Conservation (phyloP, 1,140 invertebrate genomes). For the Diorhabda elongata region DNA sequence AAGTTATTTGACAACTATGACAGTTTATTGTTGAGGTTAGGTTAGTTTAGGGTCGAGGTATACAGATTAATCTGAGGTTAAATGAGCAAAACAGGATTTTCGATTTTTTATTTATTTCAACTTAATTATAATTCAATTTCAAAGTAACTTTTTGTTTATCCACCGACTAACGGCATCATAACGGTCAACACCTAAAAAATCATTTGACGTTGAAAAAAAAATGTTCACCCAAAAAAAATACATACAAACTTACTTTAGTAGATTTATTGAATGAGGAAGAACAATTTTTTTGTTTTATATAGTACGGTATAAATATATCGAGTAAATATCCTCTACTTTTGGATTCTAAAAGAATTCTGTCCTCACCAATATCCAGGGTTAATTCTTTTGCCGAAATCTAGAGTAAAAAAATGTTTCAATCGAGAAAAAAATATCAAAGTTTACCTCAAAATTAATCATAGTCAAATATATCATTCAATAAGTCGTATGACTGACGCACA, state of each 20-base stretch:
- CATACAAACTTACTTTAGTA: constrained; percentile 51
- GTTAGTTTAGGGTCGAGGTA: no score
- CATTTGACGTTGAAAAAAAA: constrained; percentile 11
- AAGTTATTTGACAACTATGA: no score
- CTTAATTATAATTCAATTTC: not conserved
- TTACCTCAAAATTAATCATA: no score
- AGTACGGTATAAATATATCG: constrained; percentile 65
- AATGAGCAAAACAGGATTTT: not conserved
- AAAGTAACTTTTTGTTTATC: constrained; percentile 21
- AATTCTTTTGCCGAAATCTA: constrained; percentile 60
- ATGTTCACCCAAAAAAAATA: not conserved
- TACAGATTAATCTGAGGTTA: no score
- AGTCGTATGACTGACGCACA: no score
- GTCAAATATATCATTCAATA: no score
- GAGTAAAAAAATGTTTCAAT: not conserved
- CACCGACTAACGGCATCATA: constrained; percentile 41
- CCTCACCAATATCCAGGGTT: constrained; percentile 63
- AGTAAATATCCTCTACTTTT: constrained; percentile 55
- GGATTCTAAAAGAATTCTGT: constrained; percentile 64
- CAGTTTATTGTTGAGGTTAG: no score
- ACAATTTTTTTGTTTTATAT: constrained; percentile 55
- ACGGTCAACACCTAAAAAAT: constrained; percentile 46
- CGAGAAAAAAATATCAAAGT: not conserved
- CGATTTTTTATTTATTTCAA: not conserved
- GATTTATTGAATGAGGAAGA: constrained; percentile 60